Percentiles rank a stretch among this genome's conserved stretches.
Evolutionary conservation across 2,888 invertebrate genomes (phyloP).

Genomic region (Hemicrepidius hirtus): DNA sequence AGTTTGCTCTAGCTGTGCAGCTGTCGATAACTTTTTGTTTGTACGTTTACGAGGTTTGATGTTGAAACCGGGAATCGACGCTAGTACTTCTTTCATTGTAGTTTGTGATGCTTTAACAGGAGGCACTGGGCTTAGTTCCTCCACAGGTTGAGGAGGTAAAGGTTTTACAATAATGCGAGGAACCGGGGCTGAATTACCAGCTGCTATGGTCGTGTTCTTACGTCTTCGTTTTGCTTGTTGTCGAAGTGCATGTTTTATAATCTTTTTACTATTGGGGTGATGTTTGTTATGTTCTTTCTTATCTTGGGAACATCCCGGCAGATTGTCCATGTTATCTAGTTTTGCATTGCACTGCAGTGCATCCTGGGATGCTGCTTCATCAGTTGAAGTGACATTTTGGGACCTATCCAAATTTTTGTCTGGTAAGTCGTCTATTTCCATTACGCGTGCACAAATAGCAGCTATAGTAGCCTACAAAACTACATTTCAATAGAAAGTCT

Average conservation of each 20-base stretch:
- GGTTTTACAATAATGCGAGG: conserved; percentile 90
- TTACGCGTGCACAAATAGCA: conserved; percentile 61
- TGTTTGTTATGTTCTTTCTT: conserved; percentile 61
- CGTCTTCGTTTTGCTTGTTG: conserved; percentile 85
- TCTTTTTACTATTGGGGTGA: conserved; percentile 77
- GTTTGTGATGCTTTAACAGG: conserved; percentile 63
- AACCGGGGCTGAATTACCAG: conserved; percentile 77
- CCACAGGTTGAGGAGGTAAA: conserved; percentile 79
- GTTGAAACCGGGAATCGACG: conserved; percentile 92
- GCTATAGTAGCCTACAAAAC: conserved; percentile 15
- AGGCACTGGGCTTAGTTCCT: conserved; percentile 68
- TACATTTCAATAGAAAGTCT: conserved; percentile 44
- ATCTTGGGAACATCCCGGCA: conserved; percentile 54
- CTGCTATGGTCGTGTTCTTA: conserved; percentile 84
- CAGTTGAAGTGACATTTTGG: conserved; percentile 55
- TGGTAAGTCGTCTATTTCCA: conserved; percentile 72
- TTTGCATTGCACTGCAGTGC: conserved; percentile 46
- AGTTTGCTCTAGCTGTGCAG: conserved; percentile 94
- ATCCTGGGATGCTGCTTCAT: conserved; percentile 52
- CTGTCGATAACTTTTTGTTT: conserved; percentile 89
- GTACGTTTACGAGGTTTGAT: conserved; percentile 86
- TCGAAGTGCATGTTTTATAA: conserved; percentile 85
- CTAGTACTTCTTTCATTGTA: conserved; percentile 91
- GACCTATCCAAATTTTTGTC: conserved; percentile 66
- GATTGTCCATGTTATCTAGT: conserved; percentile 51